phyloP scores from a whole-genome alignment of 2,113 vertebrate species.

The Pycnonotus jocosus region DNA sequence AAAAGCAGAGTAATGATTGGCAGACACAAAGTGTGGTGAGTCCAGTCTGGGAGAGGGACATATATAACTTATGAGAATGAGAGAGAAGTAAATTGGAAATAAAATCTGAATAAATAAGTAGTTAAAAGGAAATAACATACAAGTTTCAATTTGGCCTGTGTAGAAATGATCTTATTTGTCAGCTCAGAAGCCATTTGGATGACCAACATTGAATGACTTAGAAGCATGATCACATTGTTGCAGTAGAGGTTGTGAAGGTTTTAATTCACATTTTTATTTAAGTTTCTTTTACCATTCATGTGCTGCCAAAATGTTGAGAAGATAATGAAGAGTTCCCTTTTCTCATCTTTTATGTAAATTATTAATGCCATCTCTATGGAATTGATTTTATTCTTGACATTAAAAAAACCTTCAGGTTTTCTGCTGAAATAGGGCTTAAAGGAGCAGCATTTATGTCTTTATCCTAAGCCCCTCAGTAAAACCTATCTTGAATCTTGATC shows the following conservation, averaged over 20 bases:
- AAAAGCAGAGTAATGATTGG: not conserved
- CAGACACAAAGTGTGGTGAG: not conserved
- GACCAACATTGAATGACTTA: constrained; percentile 36
- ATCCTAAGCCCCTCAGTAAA: not conserved
- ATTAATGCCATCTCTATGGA: not conserved
- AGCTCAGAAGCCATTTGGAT: constrained; percentile 64
- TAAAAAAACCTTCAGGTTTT: not conserved
- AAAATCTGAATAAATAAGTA: not conserved
- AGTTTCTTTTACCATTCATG: not conserved
- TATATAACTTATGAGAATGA: not conserved
- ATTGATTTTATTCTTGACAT: not conserved
- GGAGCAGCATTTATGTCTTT: not conserved
- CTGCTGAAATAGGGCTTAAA: not conserved
- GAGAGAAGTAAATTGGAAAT: not conserved
- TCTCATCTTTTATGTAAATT: not conserved
- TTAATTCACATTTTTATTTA: not conserved
- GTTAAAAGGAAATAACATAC: not conserved
- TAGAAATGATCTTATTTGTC: not conserved
- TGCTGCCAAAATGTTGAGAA: constrained; percentile 45
- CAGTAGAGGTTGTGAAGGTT: not conserved
- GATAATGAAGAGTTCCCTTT: not conserved
- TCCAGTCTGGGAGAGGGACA: not conserved
- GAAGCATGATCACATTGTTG: constrained; percentile 38
- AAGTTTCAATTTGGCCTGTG: not conserved
- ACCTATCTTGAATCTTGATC: not conserved